These are phyloP conservation scores for Chionoecetes opilio DNA, from an alignment of 1,140 invertebrate species.

Conservation along the genomic window DNA sequence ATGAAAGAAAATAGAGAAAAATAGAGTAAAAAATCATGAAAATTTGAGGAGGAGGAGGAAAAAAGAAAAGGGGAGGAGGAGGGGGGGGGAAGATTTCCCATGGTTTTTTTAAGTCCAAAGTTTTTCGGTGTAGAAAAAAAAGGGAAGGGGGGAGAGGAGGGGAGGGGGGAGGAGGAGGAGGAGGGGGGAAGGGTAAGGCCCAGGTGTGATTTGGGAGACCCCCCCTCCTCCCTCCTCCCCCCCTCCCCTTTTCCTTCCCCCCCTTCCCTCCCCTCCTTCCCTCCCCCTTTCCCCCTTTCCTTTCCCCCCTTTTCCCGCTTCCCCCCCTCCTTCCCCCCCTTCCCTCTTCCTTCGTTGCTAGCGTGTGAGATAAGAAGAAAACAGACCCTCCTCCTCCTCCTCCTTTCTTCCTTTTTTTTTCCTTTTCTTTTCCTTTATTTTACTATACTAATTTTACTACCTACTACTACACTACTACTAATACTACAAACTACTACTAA, in stretches of 20 bases:
- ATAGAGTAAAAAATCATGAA: too few species aligned
- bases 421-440: too few species aligned
- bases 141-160: slow-evolving; percentile 22
- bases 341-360: too few species aligned
- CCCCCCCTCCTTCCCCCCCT: slow-evolving; percentile 21
- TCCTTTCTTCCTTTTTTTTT: too few species aligned
- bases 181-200: slow-evolving; percentile 22
- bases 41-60: too few species aligned
- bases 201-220: neutral
- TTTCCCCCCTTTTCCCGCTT: too few species aligned
- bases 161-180: slow-evolving; percentile 21
- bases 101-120: neutral
- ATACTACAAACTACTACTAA: too few species aligned
- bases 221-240: slow-evolving; percentile 19
- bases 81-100: neutral
- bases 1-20: too few species aligned
- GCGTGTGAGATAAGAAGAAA: too few species aligned
- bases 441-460: neutral
- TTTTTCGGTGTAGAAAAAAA: neutral
- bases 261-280: slow-evolving; percentile 21
- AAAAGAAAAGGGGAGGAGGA: slow-evolving; percentile 22
- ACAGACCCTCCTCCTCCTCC: too few species aligned
- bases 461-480: too few species aligned
- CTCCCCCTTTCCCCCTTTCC: too few species aligned
- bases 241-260: slow-evolving; percentile 22